Conservation (phyloP, 2,888 invertebrate species). For the Colostygia pectinataria region DNA sequence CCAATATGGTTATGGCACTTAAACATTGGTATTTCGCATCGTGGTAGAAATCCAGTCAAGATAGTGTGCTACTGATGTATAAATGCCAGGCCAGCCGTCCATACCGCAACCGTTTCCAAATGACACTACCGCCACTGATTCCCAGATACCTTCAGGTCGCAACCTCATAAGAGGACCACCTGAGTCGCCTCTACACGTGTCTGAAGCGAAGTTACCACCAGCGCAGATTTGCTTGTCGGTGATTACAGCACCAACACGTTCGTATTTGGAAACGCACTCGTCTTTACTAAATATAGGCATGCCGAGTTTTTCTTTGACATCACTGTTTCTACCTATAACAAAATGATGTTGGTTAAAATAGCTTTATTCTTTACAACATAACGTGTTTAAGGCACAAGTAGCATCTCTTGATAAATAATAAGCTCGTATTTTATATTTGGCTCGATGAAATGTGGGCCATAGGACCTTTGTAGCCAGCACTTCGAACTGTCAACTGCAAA, state of each 20-base stretch:
- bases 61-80: constrained; percentile 85
- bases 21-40: constrained; percentile 56
- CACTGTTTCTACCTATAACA: constrained; percentile 73
- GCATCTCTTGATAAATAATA: no score
- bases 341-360: constrained; percentile 33
- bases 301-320: constrained; percentile 85
- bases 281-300: constrained; percentile 81
- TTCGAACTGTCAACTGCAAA: no score
- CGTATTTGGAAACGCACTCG: constrained; percentile 80
- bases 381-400: no score
- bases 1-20: constrained; percentile 3
- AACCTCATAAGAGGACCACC: constrained; percentile 89
- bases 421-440: no score
- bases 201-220: constrained; percentile 86
- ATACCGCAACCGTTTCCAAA: constrained; percentile 86
- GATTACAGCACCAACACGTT: constrained; percentile 69
- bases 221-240: constrained; percentile 86
- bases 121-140: constrained; percentile 85
- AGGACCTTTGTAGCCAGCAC: no score
- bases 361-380: no score
- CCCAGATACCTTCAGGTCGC: constrained; percentile 78
- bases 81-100: constrained; percentile 87
- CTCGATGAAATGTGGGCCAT: no score
- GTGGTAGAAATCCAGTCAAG: constrained; percentile 83
- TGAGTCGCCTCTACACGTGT: constrained; percentile 90